Base-by-base conservation (phyloP, 2,797 vertebrate genomes). In the Spea hammondii region DNA sequence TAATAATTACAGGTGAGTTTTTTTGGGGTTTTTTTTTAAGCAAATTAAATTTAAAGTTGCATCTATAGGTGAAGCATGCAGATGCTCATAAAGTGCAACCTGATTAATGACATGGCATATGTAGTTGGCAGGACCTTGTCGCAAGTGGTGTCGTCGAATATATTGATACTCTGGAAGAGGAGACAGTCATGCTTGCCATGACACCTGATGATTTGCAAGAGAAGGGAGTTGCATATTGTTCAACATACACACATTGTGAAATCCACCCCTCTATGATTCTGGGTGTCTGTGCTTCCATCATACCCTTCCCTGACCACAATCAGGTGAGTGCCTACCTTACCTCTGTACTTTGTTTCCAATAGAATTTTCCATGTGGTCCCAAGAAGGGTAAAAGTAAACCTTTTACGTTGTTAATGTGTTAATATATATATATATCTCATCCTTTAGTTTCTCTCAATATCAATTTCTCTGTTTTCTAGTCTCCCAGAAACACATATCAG, bases 251-350 rank as follows among this genome's bases (percentile, higher is more conserved):
- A 0, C 98, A 99, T 85, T 99, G 98, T 84, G 98, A 99, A 88
- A 99, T 99, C 85, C 98, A 99, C 76, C 98, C 98, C 0, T 99
- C 98, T 8, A 99, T 99, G 98, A 99, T 99, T 87, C 94, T 99
- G 11, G 98, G 98, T 60, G 98, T 99, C 6, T 99, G 98, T 68
- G 98, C 98, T 0, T 99, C 97, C 55, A 99, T 99, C 84, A 99
- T 99, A 84, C 97, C 97, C 12, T 99, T 99, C 85, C 97, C 97
- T 1, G 97, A 99, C 86, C 97, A 99, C 90, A 99, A 99, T 88
- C 97, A 98, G 97, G 97, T 96, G 83, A 76, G 89, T 88, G 48
- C 10, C 8, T 66, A 50, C 48, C 13, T 65, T 51, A 5, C 1
- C 14, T 53, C 4, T 54, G 4, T 64, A 0, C 13, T 73, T 71